phyloP scores from a whole-genome alignment of 2,888 invertebrate species.

The Antitype chi region DNA sequence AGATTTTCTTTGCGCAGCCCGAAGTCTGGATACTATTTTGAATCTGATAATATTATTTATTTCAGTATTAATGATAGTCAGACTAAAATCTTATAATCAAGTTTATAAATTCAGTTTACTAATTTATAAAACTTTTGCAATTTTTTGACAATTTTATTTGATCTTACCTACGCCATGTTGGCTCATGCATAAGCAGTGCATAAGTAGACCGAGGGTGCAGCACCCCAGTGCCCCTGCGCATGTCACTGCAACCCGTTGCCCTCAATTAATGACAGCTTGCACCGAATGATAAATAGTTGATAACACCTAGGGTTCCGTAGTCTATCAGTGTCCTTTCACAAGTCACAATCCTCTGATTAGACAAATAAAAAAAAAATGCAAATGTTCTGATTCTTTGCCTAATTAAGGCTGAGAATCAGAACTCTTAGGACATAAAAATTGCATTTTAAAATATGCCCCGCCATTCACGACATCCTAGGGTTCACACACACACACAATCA shows the following conservation, averaged over 20 bases:
- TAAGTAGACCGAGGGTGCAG: conserved; percentile 31
- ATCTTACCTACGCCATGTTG: conserved; percentile 27
- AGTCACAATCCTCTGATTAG: neutral
- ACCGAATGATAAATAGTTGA: conserved; percentile 35
- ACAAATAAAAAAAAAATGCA: neutral
- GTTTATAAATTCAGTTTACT: neutral
- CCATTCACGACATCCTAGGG: neutral
- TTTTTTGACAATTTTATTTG: conserved; percentile 22
- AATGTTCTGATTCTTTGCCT: too few species aligned
- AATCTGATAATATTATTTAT: neutral
- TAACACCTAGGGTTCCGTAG: conserved; percentile 21
- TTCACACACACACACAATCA: neutral
- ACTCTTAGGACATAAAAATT: neutral
- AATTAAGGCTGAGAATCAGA: neutral
- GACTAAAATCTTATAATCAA: neutral
- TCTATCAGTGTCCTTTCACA: conserved; percentile 24
- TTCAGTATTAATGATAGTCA: neutral
- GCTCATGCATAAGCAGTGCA: conserved; percentile 16
- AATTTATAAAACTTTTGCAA: neutral
- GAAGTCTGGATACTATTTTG: neutral
- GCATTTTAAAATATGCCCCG: neutral
- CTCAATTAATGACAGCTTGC: conserved; percentile 51
- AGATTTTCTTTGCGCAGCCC: too few species aligned
- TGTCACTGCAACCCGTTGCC: conserved; percentile 55
- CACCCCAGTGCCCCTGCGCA: conserved; percentile 13